Conservation (phyloP, 1,140 invertebrate genomes). For the Hycleus cichorii region DNA sequence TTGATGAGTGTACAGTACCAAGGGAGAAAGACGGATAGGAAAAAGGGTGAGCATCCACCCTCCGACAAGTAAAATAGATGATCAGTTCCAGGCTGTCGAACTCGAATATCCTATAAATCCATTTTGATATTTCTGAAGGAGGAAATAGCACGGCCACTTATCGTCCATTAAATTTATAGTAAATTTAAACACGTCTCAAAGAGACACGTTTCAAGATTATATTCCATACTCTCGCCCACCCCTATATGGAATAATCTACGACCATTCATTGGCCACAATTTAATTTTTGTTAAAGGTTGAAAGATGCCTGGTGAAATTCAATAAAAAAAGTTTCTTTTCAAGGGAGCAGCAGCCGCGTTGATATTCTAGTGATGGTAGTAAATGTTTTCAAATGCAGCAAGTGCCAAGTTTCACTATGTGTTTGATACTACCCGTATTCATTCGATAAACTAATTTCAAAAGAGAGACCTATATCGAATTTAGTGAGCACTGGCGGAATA, state of each 20-base stretch:
- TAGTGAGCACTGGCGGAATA: no score
- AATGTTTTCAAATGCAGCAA: slow-evolving; percentile 12
- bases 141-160: slow-evolving; percentile 31
- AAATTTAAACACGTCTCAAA: slow-evolving; percentile 10
- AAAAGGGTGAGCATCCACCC: no score
- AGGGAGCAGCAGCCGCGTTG: background rate
- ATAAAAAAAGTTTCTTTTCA: background rate
- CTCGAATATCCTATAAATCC: slow-evolving; percentile 28
- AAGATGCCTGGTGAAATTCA: background rate
- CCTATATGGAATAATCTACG: background rate
- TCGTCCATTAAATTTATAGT: slow-evolving; percentile 27
- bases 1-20: background rate
- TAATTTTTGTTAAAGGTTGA: background rate
- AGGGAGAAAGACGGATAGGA: background rate
- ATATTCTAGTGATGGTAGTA: slow-evolving; percentile 6
- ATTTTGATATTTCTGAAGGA: slow-evolving; percentile 26
- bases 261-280: slow-evolving; percentile 7
- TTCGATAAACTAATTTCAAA: no score
- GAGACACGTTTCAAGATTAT: no score
- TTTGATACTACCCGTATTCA: slow-evolving; percentile 1
- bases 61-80: slow-evolving; percentile 6
- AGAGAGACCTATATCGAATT: no score
- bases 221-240: no score
- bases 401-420: slow-evolving; percentile 11
- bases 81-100: slow-evolving; percentile 27